phyloP scores from a whole-genome alignment of 2,888 invertebrate genomes.

The Nysson spinosus region DNA sequence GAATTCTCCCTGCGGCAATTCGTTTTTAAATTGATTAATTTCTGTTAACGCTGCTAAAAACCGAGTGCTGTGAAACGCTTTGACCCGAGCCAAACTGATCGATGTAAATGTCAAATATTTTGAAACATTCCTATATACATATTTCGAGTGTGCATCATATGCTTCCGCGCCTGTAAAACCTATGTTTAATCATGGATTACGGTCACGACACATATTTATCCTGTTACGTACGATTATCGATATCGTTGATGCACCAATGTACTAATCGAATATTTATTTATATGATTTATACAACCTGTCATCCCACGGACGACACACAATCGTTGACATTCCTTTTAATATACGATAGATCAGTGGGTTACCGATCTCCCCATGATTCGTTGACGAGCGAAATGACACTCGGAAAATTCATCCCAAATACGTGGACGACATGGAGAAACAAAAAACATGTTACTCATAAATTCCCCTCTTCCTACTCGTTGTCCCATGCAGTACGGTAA shows the following conservation, averaged over 20 bases:
- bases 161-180: conserved; percentile 4
- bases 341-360: conserved; percentile 21
- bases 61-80: neutral
- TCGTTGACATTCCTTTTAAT: conserved; percentile 53
- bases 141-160: neutral
- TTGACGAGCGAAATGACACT: conserved; percentile 7
- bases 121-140: conserved; percentile 6
- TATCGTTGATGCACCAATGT: too few species aligned
- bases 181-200: neutral
- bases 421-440: neutral
- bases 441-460: too few species aligned
- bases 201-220: conserved; percentile 19
- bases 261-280: too few species aligned
- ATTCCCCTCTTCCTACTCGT: too few species aligned
- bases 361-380: conserved; percentile 36
- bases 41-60: neutral
- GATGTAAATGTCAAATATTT: conserved; percentile 21
- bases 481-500: too few species aligned
- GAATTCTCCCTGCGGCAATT: conserved; percentile 10
- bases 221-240: conserved; percentile 10
- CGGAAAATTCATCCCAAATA: conserved; percentile 28
- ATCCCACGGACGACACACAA: neutral
- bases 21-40: neutral
- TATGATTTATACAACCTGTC: conserved; percentile 38
- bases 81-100: neutral